Evolutionary conservation across 2,113 vertebrate species (phyloP).

Genomic region (Nesogale talazaci): DNA sequence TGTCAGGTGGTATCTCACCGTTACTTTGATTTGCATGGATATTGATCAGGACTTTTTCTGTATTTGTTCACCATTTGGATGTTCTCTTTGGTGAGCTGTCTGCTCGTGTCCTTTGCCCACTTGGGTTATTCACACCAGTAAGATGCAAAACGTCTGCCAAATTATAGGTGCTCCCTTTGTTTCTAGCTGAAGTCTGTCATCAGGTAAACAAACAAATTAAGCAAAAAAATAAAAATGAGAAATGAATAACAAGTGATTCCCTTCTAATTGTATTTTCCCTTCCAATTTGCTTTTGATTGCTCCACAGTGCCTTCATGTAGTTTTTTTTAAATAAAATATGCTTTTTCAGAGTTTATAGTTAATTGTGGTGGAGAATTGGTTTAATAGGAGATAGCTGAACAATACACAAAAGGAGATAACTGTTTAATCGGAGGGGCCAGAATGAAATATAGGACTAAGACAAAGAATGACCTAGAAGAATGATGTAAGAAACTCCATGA

Average conservation of each 20-base stretch:
- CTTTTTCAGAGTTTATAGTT: background rate
- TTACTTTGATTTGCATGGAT: no score
- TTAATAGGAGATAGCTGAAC: background rate
- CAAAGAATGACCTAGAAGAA: background rate
- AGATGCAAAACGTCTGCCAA: no score
- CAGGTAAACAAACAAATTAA: no score
- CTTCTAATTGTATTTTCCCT: background rate
- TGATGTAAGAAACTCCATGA: background rate
- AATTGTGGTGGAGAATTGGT: background rate
- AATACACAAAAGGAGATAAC: background rate
- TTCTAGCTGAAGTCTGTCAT: no score
- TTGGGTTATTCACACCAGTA: no score
- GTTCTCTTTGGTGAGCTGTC: no score
- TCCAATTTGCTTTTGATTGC: slow-evolving; percentile 13
- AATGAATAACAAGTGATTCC: background rate
- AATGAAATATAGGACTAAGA: background rate
- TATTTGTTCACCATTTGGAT: no score
- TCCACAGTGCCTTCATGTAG: background rate
- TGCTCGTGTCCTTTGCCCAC: no score
- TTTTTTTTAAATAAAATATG: background rate
- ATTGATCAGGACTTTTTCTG: no score
- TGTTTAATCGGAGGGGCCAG: background rate
- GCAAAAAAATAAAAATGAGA: no score
- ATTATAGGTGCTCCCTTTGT: no score
- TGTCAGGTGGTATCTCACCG: no score